Conservation (phyloP, 2,888 invertebrate genomes). For the Tinea semifulvella region DNA sequence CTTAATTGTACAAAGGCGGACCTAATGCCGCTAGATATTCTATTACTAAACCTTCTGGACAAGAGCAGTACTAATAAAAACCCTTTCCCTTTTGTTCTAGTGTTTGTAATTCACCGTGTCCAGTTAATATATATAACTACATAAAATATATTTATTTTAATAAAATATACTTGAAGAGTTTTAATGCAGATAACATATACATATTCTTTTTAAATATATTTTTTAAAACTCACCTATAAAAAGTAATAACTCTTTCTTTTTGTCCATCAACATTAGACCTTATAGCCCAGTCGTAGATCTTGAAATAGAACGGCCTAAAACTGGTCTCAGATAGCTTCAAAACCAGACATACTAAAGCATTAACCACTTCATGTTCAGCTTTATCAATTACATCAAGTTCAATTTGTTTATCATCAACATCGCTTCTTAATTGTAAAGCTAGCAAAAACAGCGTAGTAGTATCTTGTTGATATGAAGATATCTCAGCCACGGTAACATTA, state of each 20-base stretch:
- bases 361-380: conserved; percentile 79
- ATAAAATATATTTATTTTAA: too few relatives aligned
- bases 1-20: too few relatives aligned
- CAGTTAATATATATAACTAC: too few relatives aligned
- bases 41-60: too few relatives aligned
- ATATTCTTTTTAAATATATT: too few relatives aligned
- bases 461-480: conserved; percentile 71
- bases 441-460: conserved; percentile 79
- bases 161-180: too few relatives aligned
- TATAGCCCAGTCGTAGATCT: conserved; percentile 88
- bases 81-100: too few relatives aligned
- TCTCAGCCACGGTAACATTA: conserved; percentile 69
- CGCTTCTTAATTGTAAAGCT: conserved; percentile 73
- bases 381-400: conserved; percentile 48
- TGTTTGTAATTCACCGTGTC: too few relatives aligned
- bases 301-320: conserved; percentile 88
- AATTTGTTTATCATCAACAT: conserved; percentile 43
- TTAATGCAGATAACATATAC: too few relatives aligned
- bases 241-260: conserved; percentile 78
- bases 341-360: conserved; percentile 81
- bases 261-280: conserved; percentile 65
- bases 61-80: too few relatives aligned
- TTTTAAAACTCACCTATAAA: conserved; percentile 71
- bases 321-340: conserved; percentile 89
- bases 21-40: too few relatives aligned